These are phyloP conservation scores for Leucoma salicis DNA, from an alignment of 2,888 invertebrate genomes.

Conservation along the genomic window DNA sequence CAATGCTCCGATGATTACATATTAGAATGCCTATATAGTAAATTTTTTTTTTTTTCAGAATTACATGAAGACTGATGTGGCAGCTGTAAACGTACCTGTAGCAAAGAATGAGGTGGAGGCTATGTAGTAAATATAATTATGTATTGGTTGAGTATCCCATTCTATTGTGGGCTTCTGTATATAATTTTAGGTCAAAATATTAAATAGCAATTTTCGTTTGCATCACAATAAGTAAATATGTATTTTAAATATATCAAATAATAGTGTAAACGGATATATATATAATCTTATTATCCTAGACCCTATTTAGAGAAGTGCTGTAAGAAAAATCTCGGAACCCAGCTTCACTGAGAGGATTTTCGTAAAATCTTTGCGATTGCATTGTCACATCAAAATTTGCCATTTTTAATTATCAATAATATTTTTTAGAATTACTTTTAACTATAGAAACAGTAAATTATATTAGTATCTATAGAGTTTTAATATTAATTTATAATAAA, in stretches of 20 bases:
- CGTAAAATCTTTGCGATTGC: no score
- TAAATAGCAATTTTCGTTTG: slow-evolving; percentile 18
- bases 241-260: slow-evolving; percentile 14
- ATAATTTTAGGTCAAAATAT: slow-evolving; percentile 7
- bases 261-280: slow-evolving; percentile 12
- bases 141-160: not conserved
- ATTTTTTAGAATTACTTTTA: no score
- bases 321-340: no score
- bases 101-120: slow-evolving; percentile 63
- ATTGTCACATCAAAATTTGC: no score
- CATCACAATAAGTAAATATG: slow-evolving; percentile 10
- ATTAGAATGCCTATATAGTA: no score
- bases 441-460: no score
- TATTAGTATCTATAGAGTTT: no score
- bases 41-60: slow-evolving; percentile 49
- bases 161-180: not conserved
- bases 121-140: slow-evolving; percentile 39
- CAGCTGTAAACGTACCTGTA: slow-evolving; percentile 37
- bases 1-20: no score
- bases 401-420: no score
- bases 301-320: no score
- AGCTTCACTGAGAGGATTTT: no score
- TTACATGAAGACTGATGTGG: slow-evolving; percentile 54
- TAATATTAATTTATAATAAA: no score
- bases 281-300: slow-evolving; percentile 9